These are phyloP conservation scores for Morbakka virulenta DNA, from an alignment of 30 jellyfish, hydroid and myxozoan genomes.

Conservation along the genomic window DNA sequence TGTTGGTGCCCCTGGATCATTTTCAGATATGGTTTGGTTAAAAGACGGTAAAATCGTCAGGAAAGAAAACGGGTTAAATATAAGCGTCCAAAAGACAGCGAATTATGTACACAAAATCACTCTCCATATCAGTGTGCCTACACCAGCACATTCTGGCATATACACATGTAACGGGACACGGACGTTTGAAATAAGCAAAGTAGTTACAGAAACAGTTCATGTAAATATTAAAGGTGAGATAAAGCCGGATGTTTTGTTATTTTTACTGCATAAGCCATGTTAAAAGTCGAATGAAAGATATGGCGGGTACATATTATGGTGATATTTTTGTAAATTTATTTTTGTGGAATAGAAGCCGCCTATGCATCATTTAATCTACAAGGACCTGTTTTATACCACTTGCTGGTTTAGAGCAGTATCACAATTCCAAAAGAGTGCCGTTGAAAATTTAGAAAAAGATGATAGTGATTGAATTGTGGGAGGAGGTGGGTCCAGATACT, in stretches of 20 bases:
- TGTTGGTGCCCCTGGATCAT: constrained; percentile 44
- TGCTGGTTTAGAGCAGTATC: too few relatives aligned
- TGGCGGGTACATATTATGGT: too few relatives aligned
- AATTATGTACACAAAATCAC: constrained; percentile 18
- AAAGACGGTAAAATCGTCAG: constrained; percentile 28
- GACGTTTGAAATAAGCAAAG: constrained; percentile 27
- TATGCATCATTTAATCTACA: too few relatives aligned
- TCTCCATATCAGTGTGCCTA: constrained; percentile 12
- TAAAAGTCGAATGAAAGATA: too few relatives aligned
- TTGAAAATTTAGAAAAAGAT: too few relatives aligned
- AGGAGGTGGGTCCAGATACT: too few relatives aligned
- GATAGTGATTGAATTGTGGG: too few relatives aligned
- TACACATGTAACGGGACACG: constrained; percentile 68
- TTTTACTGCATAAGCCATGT: background rate
- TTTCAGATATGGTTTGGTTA: constrained; percentile 58
- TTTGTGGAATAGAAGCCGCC: too few relatives aligned
- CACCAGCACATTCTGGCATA: constrained; percentile 60
- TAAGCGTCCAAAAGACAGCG: constrained; percentile 1
- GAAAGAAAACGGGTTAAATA: background rate
- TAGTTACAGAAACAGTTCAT: background rate
- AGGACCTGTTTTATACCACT: too few relatives aligned
- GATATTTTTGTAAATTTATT: too few relatives aligned
- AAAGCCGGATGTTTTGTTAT: background rate
- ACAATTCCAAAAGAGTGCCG: too few relatives aligned
- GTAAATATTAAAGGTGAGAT: constrained; percentile 29